A percentile compares a stretch with the other conserved stretches of the same genome.
Evolutionary conservation across 2,797 vertebrate genomes (phyloP).

Genomic region (Discoglossus pictus): DNA sequence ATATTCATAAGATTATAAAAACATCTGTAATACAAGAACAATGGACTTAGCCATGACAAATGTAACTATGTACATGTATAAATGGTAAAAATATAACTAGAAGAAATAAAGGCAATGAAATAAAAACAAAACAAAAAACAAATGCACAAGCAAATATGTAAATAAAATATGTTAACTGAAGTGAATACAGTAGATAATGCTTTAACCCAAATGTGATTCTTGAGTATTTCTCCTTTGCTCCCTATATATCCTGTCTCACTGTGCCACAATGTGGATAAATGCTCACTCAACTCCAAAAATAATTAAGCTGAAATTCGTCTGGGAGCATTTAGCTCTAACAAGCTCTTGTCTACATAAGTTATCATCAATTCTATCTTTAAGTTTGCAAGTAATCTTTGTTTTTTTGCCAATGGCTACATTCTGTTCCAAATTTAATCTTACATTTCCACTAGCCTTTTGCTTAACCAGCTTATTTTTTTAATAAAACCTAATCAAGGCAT

Average conservation of each 20-base stretch:
- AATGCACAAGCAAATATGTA: no score
- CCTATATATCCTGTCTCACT: neutral
- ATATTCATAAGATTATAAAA: no score
- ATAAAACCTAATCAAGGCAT: no score
- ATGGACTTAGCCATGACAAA: no score
- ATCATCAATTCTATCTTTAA: neutral
- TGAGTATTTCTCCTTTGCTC: neutral
- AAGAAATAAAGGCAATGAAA: no score
- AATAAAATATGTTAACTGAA: neutral
- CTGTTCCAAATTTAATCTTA: neutral
- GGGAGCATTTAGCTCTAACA: slow-evolving; percentile 8
- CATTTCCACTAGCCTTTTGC: neutral
- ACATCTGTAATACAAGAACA: no score
- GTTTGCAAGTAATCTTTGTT: slow-evolving; percentile 12
- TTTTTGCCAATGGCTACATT: slow-evolving; percentile 4
- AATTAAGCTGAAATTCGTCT: slow-evolving; percentile 42
- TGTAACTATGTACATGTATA: no score
- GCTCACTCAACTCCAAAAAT: slow-evolving; percentile 24
- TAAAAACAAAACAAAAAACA: no score
- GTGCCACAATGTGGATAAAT: neutral
- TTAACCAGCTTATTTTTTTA: no score
- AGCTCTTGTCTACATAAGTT: slow-evolving; percentile 37
- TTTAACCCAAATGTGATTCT: no score
- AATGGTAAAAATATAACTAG: no score
- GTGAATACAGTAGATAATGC: neutral